A percentile compares a stretch with the other conserved stretches of the same genome.
Evolutionary conservation across 2,797 vertebrate species (phyloP).

Genomic region (Fundulus diaphanus): DNA sequence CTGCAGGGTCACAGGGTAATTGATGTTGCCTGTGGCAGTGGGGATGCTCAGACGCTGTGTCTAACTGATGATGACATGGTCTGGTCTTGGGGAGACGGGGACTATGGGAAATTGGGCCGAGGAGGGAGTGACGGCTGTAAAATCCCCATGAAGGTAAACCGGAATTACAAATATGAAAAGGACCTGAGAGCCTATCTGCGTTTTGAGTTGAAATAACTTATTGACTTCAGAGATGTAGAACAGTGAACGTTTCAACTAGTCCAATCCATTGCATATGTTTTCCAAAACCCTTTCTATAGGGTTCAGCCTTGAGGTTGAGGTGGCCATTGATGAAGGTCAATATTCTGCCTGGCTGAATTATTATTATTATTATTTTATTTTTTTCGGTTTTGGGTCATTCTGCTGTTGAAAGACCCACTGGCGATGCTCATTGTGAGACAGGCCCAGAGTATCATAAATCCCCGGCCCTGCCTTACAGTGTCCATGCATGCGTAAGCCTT

Average conservation of each 20-base stretch:
- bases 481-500: neutral
- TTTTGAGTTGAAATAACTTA: neutral
- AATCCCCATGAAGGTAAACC: conserved; percentile 95
- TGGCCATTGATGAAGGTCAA: too few species aligned
- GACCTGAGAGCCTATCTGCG: neutral
- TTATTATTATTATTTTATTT: too few species aligned
- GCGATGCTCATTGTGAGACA: neutral
- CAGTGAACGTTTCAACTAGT: too few species aligned
- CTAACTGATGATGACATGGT: conserved; percentile 97
- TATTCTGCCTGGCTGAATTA: too few species aligned
- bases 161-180: conserved; percentile 16
- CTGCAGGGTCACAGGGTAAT: conserved; percentile 96
- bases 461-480: too few species aligned
- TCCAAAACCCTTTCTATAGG: too few species aligned
- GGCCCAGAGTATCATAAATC: neutral
- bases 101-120: conserved; percentile 96
- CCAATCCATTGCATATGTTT: too few species aligned
- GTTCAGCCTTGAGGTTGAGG: too few species aligned
- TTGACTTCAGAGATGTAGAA: neutral
- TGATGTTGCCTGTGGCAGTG: conserved; percentile 96
- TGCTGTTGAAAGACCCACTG: neutral
- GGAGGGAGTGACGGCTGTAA: conserved; percentile 99
- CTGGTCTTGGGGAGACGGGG: conserved; percentile 99
- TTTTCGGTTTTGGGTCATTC: too few species aligned
- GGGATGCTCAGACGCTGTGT: conserved; percentile 96